These are phyloP conservation scores for Mnemiopsis leidyi DNA, from an alignment of 37 sponge, comb jelly and placozoan genomes.

Conservation along the genomic window DNA sequence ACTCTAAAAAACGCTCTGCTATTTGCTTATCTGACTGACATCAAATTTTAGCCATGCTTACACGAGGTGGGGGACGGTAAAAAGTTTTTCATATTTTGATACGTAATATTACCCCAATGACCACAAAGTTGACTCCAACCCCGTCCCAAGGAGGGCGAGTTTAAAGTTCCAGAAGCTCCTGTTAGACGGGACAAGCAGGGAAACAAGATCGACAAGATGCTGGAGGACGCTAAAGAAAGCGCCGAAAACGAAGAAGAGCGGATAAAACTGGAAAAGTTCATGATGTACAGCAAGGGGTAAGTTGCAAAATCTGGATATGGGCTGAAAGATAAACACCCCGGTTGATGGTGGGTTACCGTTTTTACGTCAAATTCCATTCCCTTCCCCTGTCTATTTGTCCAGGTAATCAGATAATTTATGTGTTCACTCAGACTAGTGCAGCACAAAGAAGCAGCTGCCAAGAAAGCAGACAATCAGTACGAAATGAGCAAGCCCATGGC, in stretches of 20 bases:
- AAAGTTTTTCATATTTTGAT: too few relatives aligned
- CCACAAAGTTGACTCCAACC: too few relatives aligned
- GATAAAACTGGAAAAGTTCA: conserved; percentile 76
- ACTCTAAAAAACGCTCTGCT: too few relatives aligned
- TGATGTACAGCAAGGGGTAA: conserved; percentile 92
- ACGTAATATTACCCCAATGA: too few relatives aligned
- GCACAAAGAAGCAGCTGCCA: conserved; percentile 70
- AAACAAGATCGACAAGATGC: conserved; percentile 72
- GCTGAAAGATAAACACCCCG: neutral
- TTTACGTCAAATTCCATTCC: neutral
- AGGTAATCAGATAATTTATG: neutral
- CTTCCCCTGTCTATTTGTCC: neutral
- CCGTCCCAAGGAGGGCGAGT: neutral
- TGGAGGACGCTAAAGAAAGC: conserved; percentile 69
- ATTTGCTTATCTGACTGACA: too few relatives aligned
- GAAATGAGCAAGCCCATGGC: conserved; percentile 95
- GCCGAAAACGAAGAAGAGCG: conserved; percentile 74
- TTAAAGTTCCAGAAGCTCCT: conserved; percentile 18
- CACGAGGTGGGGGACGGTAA: too few relatives aligned
- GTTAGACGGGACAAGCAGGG: conserved; percentile 87
- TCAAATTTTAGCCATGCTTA: too few relatives aligned
- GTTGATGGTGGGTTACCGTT: too few relatives aligned
- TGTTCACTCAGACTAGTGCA: conserved; percentile 73
- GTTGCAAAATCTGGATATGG: neutral
- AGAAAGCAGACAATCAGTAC: conserved; percentile 73